Evolutionary conservation across 2,888 invertebrate genomes (phyloP), one percentile per base, ranked within the genome.

Genomic region (Lithophane leautieri): DNA sequence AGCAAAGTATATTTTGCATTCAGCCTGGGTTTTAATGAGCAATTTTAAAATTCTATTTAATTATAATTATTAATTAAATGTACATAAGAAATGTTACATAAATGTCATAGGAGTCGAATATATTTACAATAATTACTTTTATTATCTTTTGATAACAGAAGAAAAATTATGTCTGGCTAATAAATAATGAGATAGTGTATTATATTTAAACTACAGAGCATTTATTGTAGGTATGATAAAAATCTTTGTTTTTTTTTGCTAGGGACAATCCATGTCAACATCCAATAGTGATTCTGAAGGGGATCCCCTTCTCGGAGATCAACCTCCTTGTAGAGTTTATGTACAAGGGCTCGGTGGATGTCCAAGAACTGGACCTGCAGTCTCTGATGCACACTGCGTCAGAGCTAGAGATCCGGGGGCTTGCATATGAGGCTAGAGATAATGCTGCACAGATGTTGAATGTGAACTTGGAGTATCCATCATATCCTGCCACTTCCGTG

Each of bases 231-330:
- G 14, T 78, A 69, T 74, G 78, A 73, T 84, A 79, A 78, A 78
- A 76, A 81, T 81, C 60, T 73, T 84, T 68, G 82, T 67, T 73
- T 89, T 88, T 90, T 88, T 90, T 88, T 87, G 69, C 56, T 92
- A 96, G 96, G 91, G 98, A 98, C 93, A 98, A 98, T 93, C 97
- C 97, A 88, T 97, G 97, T 91, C 97, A 98, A 90, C 98, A 98
- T 90, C 98, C 98, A 42, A 97, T 98, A 84, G 97, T 98, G 85
- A 97, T 98, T 79, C 94, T 98, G 88, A 97, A 97, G 92, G 97
- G 97, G 70, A 97, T 97, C 44, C 97, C 97, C 1, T 97, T 97
- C 88, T 97, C 97, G 70, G 97, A 97, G 92, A 97, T 98, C 95
- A 97, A 97, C 90, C 96, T 97, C 79, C 95, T 98, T 58, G 95